Evolutionary conservation across 2,797 vertebrate genomes (phyloP), one percentile per base, ranked within the genome.

Genomic region (Ispidina lecontei): DNA sequence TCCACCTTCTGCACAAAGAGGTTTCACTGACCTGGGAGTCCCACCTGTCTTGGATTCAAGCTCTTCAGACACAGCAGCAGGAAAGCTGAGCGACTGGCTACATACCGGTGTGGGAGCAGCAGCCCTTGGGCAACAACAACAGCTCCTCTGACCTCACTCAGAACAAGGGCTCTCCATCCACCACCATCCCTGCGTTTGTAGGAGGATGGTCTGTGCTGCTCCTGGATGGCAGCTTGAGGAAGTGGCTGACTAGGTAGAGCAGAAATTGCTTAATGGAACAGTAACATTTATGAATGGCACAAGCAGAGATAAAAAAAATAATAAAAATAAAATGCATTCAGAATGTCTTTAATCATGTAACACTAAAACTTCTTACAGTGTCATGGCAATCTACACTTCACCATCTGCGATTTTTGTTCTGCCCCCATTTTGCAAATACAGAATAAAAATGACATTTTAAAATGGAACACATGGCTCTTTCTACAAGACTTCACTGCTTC

Each of bases 271-370:
- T 85, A 96, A 91, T 89, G 89, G 39, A 83, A 82, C 4, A 10
- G 64, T 71, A 84, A 95, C 64, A 87, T 74, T 77, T 93, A 84
- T 80, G 87, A 96, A 87, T 86, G 93, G 75, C 82, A 89, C 82
- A 67, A 75, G 60, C 59, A 1, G 37, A 88, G 84, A 84, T 25
- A 76, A 67, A 56, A 92, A 43, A 52, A 29, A 13, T 17, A 14
- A 47, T 14, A 52, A 29, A 91, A 88, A 62, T 35, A 21, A 23
- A 60, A 39, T 28, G 89, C 85, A 82, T 92, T 96, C 75, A 92
- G 84, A 83, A 91, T 86, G 92, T 97, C 95, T 97, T 97, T 92
- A 97, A 93, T 96, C 91, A 94, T 81, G 94, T 93, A 89, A 96
- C 95, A 95, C 94, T 73, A 90, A 88, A 95, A 95, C 85, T 74